Evolutionary conservation across 1,140 invertebrate genomes (phyloP), one percentile per base, ranked within the genome.

Genomic region (Cyclargus thomasi): DNA sequence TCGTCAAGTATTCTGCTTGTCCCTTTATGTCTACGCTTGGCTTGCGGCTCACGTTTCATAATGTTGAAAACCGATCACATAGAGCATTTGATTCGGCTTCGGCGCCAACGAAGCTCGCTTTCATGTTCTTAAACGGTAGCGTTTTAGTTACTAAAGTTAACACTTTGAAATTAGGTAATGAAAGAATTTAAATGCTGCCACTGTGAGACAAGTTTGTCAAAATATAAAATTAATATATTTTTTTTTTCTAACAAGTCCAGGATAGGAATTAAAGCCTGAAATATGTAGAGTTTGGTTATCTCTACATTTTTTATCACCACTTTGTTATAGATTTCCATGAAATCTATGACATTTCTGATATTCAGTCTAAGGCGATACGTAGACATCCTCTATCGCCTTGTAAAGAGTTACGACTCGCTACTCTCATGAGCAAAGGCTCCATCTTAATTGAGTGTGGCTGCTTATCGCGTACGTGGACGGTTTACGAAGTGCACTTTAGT

Each of bases 381-480:
- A n/a, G 10, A n/a, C 14, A 6, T n/a, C 16, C 4, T 55, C 6
- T 29, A 2, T 16, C 47, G 47, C 47, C 47, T 14, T n/a, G n/a
- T n/a, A n/a, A n/a, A n/a, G 47, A 16, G 47, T 16, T 4, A 14
- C 7, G 18, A 4, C 14, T 16, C 23, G 8, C n/a, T 29, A 29
- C 64, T 65, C 39, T 35, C 29, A 59, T 62, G 23, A 18, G 47
- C 35, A 22, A 64, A 63, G 63, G 59, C 23, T 23, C 66, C 62
- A 62, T 65, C 10, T 55, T 64, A 67, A 70, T 67, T 66, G 69
- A 67, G 53, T 62, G 67, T 57, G 63, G 63, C 65, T 23, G 18
- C 35, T 62, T 29, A 67, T 67, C 65, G 39, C 16, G 8, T 47
- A 70, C 69, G 69, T 67, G 69, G 65, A 62, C 66, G 65, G 39